Evolutionary conservation across 2,888 invertebrate species (phyloP).

Genomic region (Pegoplata infirma): DNA sequence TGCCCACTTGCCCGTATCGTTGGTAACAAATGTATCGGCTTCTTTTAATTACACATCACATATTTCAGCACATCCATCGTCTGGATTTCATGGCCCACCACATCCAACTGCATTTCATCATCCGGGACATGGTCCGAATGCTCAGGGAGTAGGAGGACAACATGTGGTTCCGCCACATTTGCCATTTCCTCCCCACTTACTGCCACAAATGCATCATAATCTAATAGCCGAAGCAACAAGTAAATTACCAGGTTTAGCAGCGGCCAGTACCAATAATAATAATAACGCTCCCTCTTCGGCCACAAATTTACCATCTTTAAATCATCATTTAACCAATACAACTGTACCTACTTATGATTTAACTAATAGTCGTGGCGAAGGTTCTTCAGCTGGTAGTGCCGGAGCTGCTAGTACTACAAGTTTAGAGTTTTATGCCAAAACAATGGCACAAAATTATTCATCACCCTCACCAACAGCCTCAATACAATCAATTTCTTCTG

Average conservation of each 20-base stretch:
- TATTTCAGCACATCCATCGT: slow-evolving; percentile 73
- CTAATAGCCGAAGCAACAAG: slow-evolving; percentile 75
- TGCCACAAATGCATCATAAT: slow-evolving; percentile 75
- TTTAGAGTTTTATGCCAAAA: slow-evolving; percentile 66
- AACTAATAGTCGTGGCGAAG: slow-evolving; percentile 63
- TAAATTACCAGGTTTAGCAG: slow-evolving; percentile 72
- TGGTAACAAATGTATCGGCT: slow-evolving; percentile 78
- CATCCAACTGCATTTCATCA: slow-evolving; percentile 69
- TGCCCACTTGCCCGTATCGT: slow-evolving; percentile 75
- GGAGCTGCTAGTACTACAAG: slow-evolving; percentile 62
- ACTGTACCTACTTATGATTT: slow-evolving; percentile 66
- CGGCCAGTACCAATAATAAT: slow-evolving; percentile 47
- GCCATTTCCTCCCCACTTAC: slow-evolving; percentile 73
- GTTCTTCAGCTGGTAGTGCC: slow-evolving; percentile 65
- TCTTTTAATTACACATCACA: slow-evolving; percentile 78
- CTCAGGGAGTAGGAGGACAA: slow-evolving; percentile 17
- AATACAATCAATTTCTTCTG: slow-evolving; percentile 77
- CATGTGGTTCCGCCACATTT: slow-evolving; percentile 69
- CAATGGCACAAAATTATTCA: slow-evolving; percentile 69
- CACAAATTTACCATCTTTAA: slow-evolving; percentile 62
- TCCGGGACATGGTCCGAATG: slow-evolving; percentile 67
- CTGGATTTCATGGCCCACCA: slow-evolving; percentile 69
- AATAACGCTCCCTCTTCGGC: background rate
- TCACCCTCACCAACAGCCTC: slow-evolving; percentile 77
- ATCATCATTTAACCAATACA: background rate